A percentile compares a stretch with the other conserved stretches of the same genome.
Evolutionary conservation across 2,797 vertebrate genomes (phyloP).

Genomic region (Gephyroberyx darwinii): DNA sequence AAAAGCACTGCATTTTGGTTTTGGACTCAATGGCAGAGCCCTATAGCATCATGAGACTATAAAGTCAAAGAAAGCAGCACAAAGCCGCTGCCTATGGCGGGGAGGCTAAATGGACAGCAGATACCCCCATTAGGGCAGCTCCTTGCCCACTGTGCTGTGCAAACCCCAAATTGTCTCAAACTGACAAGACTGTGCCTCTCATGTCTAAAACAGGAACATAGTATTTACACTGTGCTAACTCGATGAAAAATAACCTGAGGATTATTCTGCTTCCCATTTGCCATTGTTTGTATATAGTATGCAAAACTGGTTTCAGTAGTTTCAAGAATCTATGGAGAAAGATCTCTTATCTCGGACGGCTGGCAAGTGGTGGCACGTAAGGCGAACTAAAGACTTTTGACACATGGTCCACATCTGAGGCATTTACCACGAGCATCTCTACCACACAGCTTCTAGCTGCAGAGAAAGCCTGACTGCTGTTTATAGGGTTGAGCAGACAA

Average conservation of each 20-base stretch:
- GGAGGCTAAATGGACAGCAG: constrained; percentile 65
- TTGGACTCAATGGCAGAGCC: constrained; percentile 58
- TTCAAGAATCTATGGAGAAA: constrained; percentile 33
- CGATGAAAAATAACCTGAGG: constrained; percentile 77
- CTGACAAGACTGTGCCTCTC: constrained; percentile 34
- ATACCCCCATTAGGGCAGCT: constrained; percentile 57
- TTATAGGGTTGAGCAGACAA: constrained; percentile 65
- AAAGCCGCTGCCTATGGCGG: constrained; percentile 41
- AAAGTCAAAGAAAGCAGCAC: constrained; percentile 55
- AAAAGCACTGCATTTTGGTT: constrained; percentile 62
- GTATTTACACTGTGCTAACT: constrained; percentile 73
- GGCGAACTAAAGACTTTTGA: constrained; percentile 62
- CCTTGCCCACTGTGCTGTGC: constrained; percentile 40
- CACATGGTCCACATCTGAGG: constrained; percentile 74
- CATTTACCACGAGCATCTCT: constrained; percentile 58
- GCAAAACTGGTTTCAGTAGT: constrained; percentile 66
- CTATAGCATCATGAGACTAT: constrained; percentile 57
- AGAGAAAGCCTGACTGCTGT: constrained; percentile 59
- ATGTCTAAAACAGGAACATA: constrained; percentile 36
- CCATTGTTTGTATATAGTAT: constrained; percentile 69
- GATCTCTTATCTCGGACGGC: constrained; percentile 66
- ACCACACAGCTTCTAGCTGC: constrained; percentile 59
- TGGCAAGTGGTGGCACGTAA: constrained; percentile 62
- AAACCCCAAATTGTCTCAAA: constrained; percentile 46
- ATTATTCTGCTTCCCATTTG: constrained; percentile 71